Evolutionary conservation across 2,888 invertebrate genomes (phyloP).

Genomic region (Cosmorhoe ocellata): DNA sequence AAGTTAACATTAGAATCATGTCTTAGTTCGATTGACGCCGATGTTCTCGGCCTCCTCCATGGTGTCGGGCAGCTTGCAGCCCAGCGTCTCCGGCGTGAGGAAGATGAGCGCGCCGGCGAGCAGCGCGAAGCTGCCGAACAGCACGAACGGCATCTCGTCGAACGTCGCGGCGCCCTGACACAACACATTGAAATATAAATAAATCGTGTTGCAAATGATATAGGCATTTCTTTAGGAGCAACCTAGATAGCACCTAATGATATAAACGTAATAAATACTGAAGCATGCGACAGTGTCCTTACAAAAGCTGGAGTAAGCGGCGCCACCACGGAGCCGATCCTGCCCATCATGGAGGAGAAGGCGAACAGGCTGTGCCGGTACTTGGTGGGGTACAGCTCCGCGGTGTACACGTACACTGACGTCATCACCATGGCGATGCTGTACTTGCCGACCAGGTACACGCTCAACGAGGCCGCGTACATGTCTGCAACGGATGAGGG

Average conservation of each 20-base stretch:
- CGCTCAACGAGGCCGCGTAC: conserved; percentile 56
- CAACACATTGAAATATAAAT: neutral
- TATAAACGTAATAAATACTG: too few relatives aligned
- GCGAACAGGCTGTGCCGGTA: conserved; percentile 84
- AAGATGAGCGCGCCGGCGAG: conserved; percentile 76
- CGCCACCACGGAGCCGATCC: conserved; percentile 85
- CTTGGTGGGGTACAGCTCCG: conserved; percentile 86
- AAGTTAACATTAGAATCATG: too few relatives aligned
- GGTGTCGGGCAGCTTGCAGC: conserved; percentile 73
- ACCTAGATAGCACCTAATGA: too few relatives aligned
- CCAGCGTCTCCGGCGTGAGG: conserved; percentile 82
- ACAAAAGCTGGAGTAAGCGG: conserved; percentile 85
- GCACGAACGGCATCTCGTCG: conserved; percentile 73
- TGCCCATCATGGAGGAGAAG: conserved; percentile 85
- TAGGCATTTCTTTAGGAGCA: too few relatives aligned
- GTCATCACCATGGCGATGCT: conserved; percentile 83
- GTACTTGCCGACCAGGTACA: conserved; percentile 83
- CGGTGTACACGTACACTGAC: conserved; percentile 83
- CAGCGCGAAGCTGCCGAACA: conserved; percentile 78
- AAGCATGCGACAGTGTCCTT: conserved; percentile 38
- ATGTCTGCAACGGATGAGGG: conserved; percentile 30
- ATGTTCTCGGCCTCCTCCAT: conserved; percentile 70
- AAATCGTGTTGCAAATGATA: neutral
- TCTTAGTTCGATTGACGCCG: conserved; percentile 12
- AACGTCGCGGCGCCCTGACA: conserved; percentile 54